Conservation (phyloP, 2,113 vertebrate genomes). For the Turnix velox region DNA sequence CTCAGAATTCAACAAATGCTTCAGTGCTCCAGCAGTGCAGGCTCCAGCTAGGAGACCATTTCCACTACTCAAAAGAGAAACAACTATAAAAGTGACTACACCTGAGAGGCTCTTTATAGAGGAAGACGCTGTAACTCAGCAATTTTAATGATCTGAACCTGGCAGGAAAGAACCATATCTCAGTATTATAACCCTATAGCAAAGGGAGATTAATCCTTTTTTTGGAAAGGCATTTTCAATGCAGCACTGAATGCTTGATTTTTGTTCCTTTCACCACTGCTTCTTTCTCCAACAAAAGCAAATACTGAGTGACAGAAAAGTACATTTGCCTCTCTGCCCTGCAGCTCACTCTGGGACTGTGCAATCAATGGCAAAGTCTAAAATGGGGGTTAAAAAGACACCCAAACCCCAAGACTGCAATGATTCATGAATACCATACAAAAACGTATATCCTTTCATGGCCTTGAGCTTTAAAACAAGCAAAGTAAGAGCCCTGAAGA, state of each 20-base stretch:
- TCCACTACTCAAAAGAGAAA: neutral
- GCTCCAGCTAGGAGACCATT: neutral
- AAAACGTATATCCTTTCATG: conserved; percentile 23
- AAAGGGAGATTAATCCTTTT: neutral
- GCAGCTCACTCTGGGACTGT: conserved; percentile 37
- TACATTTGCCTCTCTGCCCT: conserved; percentile 59
- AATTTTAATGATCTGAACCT: conserved; percentile 21
- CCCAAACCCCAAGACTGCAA: neutral
- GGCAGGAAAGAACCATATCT: neutral
- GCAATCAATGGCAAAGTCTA: conserved; percentile 32
- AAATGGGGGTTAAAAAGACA: neutral
- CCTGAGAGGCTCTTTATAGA: neutral
- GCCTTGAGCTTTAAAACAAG: neutral
- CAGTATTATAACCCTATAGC: neutral
- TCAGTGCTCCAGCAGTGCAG: neutral
- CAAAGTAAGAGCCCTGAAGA: neutral
- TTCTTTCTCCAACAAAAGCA: conserved; percentile 39
- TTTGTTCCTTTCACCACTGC: conserved; percentile 40
- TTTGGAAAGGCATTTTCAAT: neutral
- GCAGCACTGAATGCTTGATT: conserved; percentile 30
- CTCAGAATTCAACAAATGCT: neutral
- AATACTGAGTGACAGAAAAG: conserved; percentile 58
- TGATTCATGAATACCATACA: conserved; percentile 24
- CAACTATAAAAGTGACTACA: neutral
- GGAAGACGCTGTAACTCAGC: neutral